Percentiles rank a stretch among this genome's conserved stretches.
Evolutionary conservation across 30 jellyfish, hydroid and myxozoan genomes (phyloP).

Genomic region (Hydractinia echinata): DNA sequence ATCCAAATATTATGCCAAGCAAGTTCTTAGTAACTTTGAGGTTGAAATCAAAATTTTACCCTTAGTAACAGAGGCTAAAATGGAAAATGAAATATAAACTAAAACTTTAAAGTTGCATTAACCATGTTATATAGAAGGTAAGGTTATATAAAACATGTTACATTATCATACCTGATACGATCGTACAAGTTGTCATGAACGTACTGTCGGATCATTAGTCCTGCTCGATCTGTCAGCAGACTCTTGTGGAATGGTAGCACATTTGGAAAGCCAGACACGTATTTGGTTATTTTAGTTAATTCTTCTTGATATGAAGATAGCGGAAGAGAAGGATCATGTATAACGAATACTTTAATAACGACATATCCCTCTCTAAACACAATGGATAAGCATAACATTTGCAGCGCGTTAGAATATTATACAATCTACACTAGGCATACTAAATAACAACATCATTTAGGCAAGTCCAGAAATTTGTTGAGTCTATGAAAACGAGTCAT

Average conservation of each 20-base stretch:
- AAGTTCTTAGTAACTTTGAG: too few relatives aligned
- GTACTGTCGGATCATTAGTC: conserved; percentile 70
- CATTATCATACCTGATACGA: conserved; percentile 62
- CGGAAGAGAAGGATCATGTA: conserved; percentile 91
- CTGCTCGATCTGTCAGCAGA: conserved; percentile 83
- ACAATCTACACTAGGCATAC: too few relatives aligned
- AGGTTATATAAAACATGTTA: neutral
- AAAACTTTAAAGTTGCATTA: too few relatives aligned
- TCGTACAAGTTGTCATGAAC: conserved; percentile 90
- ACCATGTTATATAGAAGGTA: neutral
- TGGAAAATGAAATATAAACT: too few relatives aligned
- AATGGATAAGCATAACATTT: too few relatives aligned
- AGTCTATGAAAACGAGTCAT: too few relatives aligned
- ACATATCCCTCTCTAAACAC: conserved; percentile 75
- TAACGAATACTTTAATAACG: conserved; percentile 85
- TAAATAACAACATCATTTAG: too few relatives aligned
- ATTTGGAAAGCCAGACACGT: conserved; percentile 43
- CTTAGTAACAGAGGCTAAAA: too few relatives aligned
- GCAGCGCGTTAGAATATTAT: too few relatives aligned
- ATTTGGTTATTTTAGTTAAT: conserved; percentile 26
- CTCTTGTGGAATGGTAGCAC: conserved; percentile 85
- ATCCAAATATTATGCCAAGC: too few relatives aligned
- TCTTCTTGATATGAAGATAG: conserved; percentile 67
- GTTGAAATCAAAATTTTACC: too few relatives aligned
- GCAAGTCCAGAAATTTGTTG: too few relatives aligned